These are phyloP conservation scores for Hydractinia symbiolongicarpus DNA, from an alignment of 30 jellyfish, hydroid and myxozoan species.

Conservation along the genomic window DNA sequence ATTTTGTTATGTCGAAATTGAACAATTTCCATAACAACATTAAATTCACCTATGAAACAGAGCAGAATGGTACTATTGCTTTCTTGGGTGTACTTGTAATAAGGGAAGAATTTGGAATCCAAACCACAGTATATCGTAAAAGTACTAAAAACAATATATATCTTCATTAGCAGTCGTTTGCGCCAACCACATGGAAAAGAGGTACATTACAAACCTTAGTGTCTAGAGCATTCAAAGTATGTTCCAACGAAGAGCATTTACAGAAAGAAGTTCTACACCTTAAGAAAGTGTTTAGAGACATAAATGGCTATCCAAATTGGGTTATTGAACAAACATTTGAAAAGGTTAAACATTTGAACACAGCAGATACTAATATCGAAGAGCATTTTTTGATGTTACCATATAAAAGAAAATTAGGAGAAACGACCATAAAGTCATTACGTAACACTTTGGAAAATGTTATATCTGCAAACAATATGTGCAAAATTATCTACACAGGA, in stretches of 20 bases:
- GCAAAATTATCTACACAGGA: slow-evolving; percentile 21
- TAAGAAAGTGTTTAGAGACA: slow-evolving; percentile 4
- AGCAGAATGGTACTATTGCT: no score
- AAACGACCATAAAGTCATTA: no score
- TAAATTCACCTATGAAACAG: no score
- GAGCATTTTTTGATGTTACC: neutral
- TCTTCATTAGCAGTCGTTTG: slow-evolving; percentile 17
- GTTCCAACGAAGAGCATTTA: slow-evolving; percentile 26
- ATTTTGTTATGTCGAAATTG: no score
- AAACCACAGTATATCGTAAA: no score
- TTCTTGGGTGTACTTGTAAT: no score
- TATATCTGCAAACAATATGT: neutral
- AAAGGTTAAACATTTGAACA: neutral
- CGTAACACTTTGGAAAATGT: no score
- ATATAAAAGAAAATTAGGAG: no score
- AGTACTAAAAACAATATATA: no score
- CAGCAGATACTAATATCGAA: neutral
- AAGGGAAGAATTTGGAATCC: no score
- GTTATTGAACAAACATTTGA: neutral
- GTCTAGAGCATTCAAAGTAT: slow-evolving; percentile 22
- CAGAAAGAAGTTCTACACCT: slow-evolving; percentile 24
- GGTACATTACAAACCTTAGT: slow-evolving; percentile 35
- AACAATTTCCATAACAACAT: no score
- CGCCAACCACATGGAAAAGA: slow-evolving; percentile 25
- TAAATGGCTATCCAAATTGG: slow-evolving; percentile 32